Conservation (phyloP, 2,888 invertebrate species). For the Brassicogethes aeneus region DNA sequence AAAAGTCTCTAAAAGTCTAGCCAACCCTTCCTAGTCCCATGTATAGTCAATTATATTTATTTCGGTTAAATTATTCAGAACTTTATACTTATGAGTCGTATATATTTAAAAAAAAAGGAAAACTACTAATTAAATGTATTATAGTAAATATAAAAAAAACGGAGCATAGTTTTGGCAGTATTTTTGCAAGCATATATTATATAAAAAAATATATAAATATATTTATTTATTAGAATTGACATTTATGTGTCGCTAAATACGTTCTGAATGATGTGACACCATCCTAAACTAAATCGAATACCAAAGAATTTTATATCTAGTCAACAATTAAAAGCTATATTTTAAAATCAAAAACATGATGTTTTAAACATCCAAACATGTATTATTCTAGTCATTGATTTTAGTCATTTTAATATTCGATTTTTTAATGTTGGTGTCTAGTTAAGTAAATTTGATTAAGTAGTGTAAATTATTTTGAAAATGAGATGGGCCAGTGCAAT, state of each 20-base stretch:
- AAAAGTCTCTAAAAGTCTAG: too few species aligned
- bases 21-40: conserved; percentile 34
- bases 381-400: too few species aligned
- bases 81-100: not conserved
- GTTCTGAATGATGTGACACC: too few species aligned
- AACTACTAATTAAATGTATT: conserved; percentile 11
- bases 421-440: too few species aligned
- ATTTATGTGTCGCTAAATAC: conserved; percentile 8
- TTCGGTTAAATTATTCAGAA: conserved; percentile 20
- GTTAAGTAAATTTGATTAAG: too few species aligned
- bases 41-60: conserved; percentile 39
- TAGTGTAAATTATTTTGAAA: too few species aligned
- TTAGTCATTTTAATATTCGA: too few species aligned
- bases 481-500: conserved; percentile 32
- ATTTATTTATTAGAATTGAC: conserved; percentile 19
- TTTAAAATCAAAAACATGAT: too few species aligned
- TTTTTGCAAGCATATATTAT: conserved; percentile 40
- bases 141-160: conserved; percentile 21
- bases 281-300: too few species aligned
- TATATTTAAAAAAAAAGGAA: conserved; percentile 19
- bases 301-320: too few species aligned
- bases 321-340: too few species aligned
- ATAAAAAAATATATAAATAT: conserved; percentile 14
- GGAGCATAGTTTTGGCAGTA: conserved; percentile 41
- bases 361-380: too few species aligned